These are phyloP conservation scores for Trichogramma dendrolimi DNA, from an alignment of 2,888 invertebrate species.

Conservation along the genomic window DNA sequence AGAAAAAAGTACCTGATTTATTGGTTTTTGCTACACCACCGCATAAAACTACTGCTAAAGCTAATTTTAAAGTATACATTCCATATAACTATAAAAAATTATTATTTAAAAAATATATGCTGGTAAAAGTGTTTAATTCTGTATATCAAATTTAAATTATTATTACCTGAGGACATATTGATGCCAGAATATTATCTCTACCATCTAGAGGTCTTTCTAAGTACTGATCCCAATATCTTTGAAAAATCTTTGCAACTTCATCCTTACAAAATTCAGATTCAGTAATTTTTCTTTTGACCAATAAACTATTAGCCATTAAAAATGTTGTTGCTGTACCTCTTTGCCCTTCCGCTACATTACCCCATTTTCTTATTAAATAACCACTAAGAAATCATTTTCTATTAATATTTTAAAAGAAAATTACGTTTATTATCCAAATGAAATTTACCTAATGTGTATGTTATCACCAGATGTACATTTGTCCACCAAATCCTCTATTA, in stretches of 20 bases:
- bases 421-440: background rate
- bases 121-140: background rate
- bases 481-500: slow-evolving; percentile 76
- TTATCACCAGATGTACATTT: slow-evolving; percentile 85
- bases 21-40: slow-evolving; percentile 57
- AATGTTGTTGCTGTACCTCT: slow-evolving; percentile 59
- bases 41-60: slow-evolving; percentile 66
- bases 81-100: slow-evolving; percentile 67
- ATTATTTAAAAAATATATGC: slow-evolving; percentile 1
- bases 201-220: slow-evolving; percentile 64
- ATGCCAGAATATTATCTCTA: slow-evolving; percentile 72
- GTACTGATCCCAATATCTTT: slow-evolving; percentile 69
- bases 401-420: slow-evolving; percentile 7
- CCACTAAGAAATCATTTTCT: slow-evolving; percentile 59
- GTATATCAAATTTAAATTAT: slow-evolving; percentile 6
- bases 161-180: slow-evolving; percentile 77
- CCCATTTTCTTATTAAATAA: slow-evolving; percentile 71
- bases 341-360: slow-evolving; percentile 58
- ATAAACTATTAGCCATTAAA: slow-evolving; percentile 46
- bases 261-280: slow-evolving; percentile 40
- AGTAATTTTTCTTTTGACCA: slow-evolving; percentile 41
- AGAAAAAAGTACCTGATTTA: slow-evolving; percentile 51
- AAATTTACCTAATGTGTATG: slow-evolving; percentile 70
- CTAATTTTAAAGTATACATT: slow-evolving; percentile 81
- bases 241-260: slow-evolving; percentile 67